A percentile compares a stretch with the other conserved stretches of the same genome.
Conservation (phyloP, 2,888 invertebrate species). For the Nomada fucata region DNA sequence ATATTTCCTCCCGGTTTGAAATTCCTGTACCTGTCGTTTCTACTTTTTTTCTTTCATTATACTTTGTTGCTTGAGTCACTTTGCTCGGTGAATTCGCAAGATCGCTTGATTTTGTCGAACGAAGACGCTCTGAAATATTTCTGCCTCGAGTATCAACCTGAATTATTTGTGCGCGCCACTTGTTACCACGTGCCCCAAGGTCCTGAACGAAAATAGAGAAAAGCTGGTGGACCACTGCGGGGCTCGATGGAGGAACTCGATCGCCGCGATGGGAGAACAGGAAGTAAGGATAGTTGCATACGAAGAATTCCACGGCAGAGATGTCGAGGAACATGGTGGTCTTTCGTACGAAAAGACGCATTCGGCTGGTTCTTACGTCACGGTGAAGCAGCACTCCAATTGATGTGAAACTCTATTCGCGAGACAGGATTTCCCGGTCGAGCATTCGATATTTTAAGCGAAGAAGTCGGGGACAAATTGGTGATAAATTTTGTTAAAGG, state of each 20-base stretch:
- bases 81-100: too few species aligned
- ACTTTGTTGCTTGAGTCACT: not conserved
- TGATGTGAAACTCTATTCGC: conserved; percentile 7
- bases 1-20: not conserved
- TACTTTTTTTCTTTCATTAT: not conserved
- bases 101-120: not conserved
- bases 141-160: conserved; percentile 40
- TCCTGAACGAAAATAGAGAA: not conserved
- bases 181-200: conserved; percentile 11
- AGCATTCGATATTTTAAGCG: conserved; percentile 3
- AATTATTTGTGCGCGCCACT: conserved; percentile 57
- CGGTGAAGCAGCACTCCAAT: not conserved
- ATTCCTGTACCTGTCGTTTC: too few species aligned
- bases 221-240: not conserved
- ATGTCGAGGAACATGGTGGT: conserved; percentile 1
- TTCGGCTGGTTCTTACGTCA: conserved; percentile 2
- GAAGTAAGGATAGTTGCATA: not conserved
- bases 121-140: conserved; percentile 40
- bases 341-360: conserved; percentile 19
- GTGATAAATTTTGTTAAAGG: not conserved
- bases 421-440: conserved; percentile 8
- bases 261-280: not conserved
- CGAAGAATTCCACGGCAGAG: not conserved
- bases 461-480: not conserved
- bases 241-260: not conserved